These are phyloP conservation scores for Chinchilla lanigera DNA, from an alignment of 2,113 vertebrate species.

Conservation along the genomic window DNA sequence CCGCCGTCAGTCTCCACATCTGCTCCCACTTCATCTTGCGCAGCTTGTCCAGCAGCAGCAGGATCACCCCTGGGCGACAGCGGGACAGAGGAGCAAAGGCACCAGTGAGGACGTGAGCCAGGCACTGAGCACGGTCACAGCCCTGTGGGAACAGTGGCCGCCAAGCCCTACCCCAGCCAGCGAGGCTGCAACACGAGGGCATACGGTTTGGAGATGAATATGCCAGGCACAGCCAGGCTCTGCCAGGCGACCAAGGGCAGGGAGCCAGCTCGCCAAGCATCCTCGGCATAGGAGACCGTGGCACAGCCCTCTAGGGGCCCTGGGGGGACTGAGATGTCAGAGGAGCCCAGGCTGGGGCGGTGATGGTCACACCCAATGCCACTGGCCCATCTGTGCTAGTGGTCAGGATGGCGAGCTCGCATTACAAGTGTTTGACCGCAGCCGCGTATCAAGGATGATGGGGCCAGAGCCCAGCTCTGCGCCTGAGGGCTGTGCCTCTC, in stretches of 20 bases:
- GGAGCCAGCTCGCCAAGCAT: not conserved
- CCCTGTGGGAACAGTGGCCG: rapidly evolving
- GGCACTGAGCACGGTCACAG: too few relatives aligned
- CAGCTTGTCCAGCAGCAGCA: conserved; percentile 96
- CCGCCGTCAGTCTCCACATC: conserved; percentile 99
- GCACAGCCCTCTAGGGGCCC: not conserved
- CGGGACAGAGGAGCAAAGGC: not conserved
- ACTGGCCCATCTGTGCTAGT: rapidly evolving
- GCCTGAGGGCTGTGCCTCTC: too few relatives aligned
- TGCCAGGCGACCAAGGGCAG: not conserved
- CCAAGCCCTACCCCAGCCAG: not conserved
- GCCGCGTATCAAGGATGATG: not conserved
- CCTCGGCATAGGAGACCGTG: rapidly evolving
- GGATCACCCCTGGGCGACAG: conserved; percentile 92
- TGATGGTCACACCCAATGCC: not conserved
- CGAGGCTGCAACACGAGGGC: too few relatives aligned
- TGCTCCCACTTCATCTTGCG: conserved; percentile 99
- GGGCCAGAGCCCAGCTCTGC: not conserved
- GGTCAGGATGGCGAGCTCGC: not conserved
- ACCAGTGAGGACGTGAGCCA: not conserved
- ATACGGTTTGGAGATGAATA: not conserved
- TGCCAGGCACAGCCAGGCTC: not conserved
- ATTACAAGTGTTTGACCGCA: not conserved
- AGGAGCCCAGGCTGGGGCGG: too few relatives aligned
- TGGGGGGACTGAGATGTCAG: not conserved